A percentile compares a stretch with the other conserved stretches of the same genome.
phyloP scores from a whole-genome alignment of 2,113 vertebrate genomes.

The Meleagris gallopavo region DNA sequence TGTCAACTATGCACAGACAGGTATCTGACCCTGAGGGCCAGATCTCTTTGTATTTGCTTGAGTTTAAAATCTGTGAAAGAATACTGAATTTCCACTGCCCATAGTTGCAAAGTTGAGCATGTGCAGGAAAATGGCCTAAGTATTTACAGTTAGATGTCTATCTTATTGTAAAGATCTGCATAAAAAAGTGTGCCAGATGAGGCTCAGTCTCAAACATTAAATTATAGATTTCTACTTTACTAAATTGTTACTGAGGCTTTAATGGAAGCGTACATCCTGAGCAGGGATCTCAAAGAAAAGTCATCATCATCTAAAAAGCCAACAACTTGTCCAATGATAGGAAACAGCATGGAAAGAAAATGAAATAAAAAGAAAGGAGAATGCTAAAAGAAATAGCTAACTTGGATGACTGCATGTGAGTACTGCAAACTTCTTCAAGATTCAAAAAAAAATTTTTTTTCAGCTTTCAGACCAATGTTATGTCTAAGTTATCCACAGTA shows the following conservation, averaged over 20 bases:
- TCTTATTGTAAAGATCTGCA: background rate
- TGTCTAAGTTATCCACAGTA: background rate
- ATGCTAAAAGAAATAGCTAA: background rate
- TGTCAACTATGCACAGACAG: background rate
- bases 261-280: background rate
- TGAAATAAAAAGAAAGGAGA: background rate
- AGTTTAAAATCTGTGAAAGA: background rate
- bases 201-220: background rate
- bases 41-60: background rate
- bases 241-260: background rate
- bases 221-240: background rate
- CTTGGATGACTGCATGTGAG: background rate
- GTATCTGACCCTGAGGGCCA: background rate
- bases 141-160: background rate
- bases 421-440: background rate
- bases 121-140: background rate
- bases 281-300: background rate
- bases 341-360: background rate
- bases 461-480: background rate
- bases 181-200: background rate
- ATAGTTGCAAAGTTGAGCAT: background rate
- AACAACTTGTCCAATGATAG: background rate
- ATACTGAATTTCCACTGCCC: background rate
- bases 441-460: background rate
- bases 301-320: background rate